Base-by-base conservation (phyloP, 2,888 invertebrate species). In the Masnerella sp. region DNA sequence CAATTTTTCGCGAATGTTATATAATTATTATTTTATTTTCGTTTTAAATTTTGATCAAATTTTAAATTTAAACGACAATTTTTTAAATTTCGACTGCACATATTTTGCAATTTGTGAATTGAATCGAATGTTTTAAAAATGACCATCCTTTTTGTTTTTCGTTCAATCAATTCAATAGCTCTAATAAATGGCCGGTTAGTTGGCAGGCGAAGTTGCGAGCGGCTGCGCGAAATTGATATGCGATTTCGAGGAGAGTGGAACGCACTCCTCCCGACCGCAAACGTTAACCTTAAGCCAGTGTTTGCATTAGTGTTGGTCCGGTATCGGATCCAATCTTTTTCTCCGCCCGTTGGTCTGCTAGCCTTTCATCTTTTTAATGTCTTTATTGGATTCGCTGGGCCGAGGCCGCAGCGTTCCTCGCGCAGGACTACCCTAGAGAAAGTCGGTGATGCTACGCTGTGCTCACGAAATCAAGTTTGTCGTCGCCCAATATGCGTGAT, bases 361-460 rank as follows among this genome's bases (percentile, higher is more conserved):
- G 73, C 77, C 81, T 80, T 81, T 78, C 79, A 80, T 80, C 81
- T 79, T 81, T 81, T 81, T 82, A 82, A 82, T 82, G 82, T 82
- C 82, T 82, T 81, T 80, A 81, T 82, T 79, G 80, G 78, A 80
- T 81, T 78, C 79, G 78, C 78, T 79, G 77, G 77, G 76, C 78
- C 77, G 79, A 79, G 79, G 76, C 71, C 75, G 71, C 64, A 65
- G 71, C 47, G 51, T 73, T 59, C 58, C 58, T 49, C 40, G 25
- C 58, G 58, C 43, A 61, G 36, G 56, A 67, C 52, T 58, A 62
- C 52, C 54, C 62, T 12, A 49, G 61, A 67, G 72, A 73, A 67
- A 73, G 72, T 61, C 22, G 2, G 59, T 52, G 59, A 59, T 45
- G 52, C 49, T 59, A 59, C 59, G 18, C 9, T 25, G 32, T 28